These are phyloP conservation scores for Rhinophrynus dorsalis DNA, from an alignment of 2,797 vertebrate genomes.

Conservation along the genomic window DNA sequence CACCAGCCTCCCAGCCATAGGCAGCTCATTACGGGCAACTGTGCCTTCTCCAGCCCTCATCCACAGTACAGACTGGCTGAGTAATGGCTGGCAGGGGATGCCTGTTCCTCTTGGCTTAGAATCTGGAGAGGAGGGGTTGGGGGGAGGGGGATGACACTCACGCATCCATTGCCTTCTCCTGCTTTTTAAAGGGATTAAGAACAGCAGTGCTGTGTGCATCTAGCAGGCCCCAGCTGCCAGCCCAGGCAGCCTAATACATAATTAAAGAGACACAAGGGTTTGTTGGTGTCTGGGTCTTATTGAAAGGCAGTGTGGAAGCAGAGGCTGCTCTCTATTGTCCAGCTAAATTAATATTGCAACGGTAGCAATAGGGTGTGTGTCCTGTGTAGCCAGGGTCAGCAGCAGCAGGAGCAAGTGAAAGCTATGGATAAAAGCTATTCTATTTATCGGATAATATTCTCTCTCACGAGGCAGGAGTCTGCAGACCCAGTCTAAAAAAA, in stretches of 20 bases:
- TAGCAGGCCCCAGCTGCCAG: slow-evolving; percentile 59
- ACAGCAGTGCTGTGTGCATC: slow-evolving; percentile 33
- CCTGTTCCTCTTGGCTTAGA: slow-evolving; percentile 30
- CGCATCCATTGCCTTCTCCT: slow-evolving; percentile 52
- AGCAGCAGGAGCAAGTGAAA: background rate
- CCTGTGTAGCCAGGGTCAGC: slow-evolving; percentile 30
- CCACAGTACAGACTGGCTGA: background rate
- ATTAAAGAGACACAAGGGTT: slow-evolving; percentile 55
- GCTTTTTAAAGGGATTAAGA: slow-evolving; percentile 53
- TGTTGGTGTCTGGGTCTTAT: slow-evolving; percentile 51
- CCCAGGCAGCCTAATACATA: slow-evolving; percentile 58
- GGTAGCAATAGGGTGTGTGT: slow-evolving; percentile 30
- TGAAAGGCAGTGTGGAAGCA: slow-evolving; percentile 50
- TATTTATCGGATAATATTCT: background rate
- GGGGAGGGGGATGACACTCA: slow-evolving; percentile 21
- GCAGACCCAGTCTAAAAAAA: background rate
- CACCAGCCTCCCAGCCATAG: slow-evolving; percentile 45
- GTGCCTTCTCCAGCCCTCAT: slow-evolving; percentile 39
- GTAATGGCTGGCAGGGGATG: slow-evolving; percentile 48
- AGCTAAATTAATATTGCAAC: slow-evolving; percentile 49
- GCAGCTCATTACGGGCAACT: slow-evolving; percentile 56
- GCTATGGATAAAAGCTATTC: background rate
- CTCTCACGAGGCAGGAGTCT: background rate
- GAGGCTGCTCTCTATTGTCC: slow-evolving; percentile 54
- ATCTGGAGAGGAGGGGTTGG: background rate